phyloP scores from a whole-genome alignment of 1,140 invertebrate genomes.

The Eupeodes corollae region DNA sequence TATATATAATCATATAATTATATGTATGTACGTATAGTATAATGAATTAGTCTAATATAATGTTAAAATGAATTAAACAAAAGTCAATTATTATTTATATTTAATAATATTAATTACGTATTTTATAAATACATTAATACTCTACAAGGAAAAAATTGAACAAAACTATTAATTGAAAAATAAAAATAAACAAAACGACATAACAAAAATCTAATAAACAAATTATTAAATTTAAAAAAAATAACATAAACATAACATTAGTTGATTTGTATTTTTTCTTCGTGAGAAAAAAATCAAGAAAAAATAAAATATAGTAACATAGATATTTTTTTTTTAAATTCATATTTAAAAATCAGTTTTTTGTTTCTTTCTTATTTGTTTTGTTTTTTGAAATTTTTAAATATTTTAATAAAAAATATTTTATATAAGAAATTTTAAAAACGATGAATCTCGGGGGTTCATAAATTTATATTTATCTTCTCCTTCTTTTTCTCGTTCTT shows the following conservation, averaged over 20 bases:
- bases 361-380: background rate
- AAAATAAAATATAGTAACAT: too few species aligned
- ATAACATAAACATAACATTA: slow-evolving; percentile 1
- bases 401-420: background rate
- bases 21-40: too few species aligned
- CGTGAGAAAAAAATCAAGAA: slow-evolving; percentile 2
- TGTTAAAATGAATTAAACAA: too few species aligned
- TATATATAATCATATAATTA: too few species aligned
- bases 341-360: background rate
- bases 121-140: too few species aligned
- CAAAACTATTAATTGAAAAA: background rate
- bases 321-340: slow-evolving; percentile 1
- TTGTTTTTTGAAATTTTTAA: slow-evolving; percentile 1
- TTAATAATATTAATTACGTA: too few species aligned
- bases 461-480: background rate
- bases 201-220: background rate
- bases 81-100: too few species aligned
- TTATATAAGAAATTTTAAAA: background rate
- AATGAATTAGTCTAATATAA: too few species aligned
- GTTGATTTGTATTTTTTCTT: slow-evolving; percentile 1
- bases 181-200: background rate
- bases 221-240: background rate
- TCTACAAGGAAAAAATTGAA: too few species aligned
- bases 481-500: background rate
- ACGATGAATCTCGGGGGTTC: background rate